These are phyloP conservation scores for Dendrocopos noguchii DNA, from an alignment of 2,113 vertebrate species.

Conservation along the genomic window DNA sequence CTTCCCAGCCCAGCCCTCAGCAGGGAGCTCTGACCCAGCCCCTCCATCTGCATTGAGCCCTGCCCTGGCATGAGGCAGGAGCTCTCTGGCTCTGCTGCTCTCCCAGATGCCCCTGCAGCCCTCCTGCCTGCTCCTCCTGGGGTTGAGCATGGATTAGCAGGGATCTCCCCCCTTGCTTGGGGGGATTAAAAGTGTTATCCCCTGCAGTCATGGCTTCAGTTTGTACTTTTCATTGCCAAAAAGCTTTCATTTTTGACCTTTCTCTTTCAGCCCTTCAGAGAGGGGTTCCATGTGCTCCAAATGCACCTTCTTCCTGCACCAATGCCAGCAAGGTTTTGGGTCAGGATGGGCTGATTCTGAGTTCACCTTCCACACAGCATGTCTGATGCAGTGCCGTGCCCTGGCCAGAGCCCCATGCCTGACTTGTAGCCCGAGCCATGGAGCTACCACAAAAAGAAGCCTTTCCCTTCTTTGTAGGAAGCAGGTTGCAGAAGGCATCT, in stretches of 20 bases:
- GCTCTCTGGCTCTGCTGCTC: background rate
- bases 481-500: background rate
- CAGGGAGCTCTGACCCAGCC: background rate
- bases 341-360: background rate
- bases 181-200: conserved; percentile 52
- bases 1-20: background rate
- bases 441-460: background rate
- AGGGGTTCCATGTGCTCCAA: background rate
- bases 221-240: conserved; percentile 8
- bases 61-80: background rate
- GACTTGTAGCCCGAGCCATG: background rate
- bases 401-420: rapidly evolving
- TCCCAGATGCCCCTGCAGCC: background rate
- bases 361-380: background rate
- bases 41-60: background rate
- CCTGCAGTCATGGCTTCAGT: conserved; percentile 1
- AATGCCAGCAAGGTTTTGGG: background rate
- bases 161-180: conserved; percentile 35
- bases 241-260: background rate
- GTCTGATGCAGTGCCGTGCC: background rate
- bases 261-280: background rate
- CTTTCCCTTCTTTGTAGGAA: background rate
- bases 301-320: background rate
- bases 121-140: background rate
- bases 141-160: background rate